These are phyloP conservation scores for Drosophila recens DNA, from an alignment of 2,888 invertebrate species.

Conservation along the genomic window DNA sequence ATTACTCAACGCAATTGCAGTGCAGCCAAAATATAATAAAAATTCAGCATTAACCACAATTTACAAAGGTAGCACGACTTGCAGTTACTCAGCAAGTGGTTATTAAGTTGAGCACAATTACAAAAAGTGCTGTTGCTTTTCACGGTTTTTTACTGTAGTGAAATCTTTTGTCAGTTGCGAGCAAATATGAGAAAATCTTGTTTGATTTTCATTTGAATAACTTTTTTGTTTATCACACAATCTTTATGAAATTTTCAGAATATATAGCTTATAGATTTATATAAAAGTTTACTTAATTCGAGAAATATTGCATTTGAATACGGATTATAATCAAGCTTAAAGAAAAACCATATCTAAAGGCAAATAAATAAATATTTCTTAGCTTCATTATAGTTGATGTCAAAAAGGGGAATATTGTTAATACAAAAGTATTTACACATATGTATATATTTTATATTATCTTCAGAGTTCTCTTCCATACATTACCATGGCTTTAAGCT, in stretches of 20 bases:
- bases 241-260: not conserved
- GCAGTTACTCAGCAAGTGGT: constrained; percentile 8
- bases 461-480: not conserved
- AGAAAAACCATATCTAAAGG: not conserved
- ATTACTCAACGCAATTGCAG: constrained; percentile 58
- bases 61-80: not conserved
- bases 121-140: not conserved
- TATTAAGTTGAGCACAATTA: not conserved
- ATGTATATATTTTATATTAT: not conserved
- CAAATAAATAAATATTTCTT: not conserved
- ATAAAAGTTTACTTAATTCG: not conserved
- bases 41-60: not conserved
- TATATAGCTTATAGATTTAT: not conserved
- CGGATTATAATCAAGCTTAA: not conserved
- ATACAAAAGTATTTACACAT: not conserved
- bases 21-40: constrained; percentile 19
- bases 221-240: not conserved
- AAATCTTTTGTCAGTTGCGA: not conserved
- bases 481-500: not conserved
- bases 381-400: not conserved
- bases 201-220: not conserved
- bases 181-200: not conserved
- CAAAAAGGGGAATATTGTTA: not conserved
- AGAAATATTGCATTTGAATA: not conserved
- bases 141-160: not conserved